Conservation (phyloP, 2,113 vertebrate species). For the Trinectes maculatus region DNA sequence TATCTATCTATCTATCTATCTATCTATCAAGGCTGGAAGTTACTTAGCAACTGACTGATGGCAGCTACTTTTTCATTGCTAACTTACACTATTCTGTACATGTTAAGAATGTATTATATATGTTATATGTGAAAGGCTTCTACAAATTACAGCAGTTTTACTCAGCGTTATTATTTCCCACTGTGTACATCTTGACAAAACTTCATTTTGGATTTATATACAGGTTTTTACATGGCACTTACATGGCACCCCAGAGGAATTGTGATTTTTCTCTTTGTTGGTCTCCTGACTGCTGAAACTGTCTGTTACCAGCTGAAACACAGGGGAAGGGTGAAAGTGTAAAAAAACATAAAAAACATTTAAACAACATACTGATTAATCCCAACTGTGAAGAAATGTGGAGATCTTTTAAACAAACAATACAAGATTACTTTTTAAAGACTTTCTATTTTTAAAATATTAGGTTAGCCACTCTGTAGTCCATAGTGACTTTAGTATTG, state of each 20-base stretch:
- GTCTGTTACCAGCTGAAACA: constrained; percentile 91
- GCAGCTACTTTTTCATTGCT: background rate
- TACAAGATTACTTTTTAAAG: too few species aligned
- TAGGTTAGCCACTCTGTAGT: too few species aligned
- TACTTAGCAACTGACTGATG: background rate
- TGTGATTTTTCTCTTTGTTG: constrained; percentile 97
- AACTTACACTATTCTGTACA: too few species aligned
- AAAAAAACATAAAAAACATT: too few species aligned
- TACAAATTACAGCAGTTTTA: too few species aligned
- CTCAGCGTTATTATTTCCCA: too few species aligned
- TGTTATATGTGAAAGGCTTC: too few species aligned
- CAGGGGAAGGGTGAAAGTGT: background rate
- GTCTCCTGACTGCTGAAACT: constrained; percentile 94
- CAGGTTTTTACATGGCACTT: constrained; percentile 74
- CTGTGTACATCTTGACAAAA: too few species aligned
- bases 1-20: too few species aligned
- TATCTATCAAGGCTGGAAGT: background rate
- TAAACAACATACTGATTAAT: background rate
- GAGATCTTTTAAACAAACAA: background rate
- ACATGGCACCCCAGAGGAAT: constrained; percentile 95
- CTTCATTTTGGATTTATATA: background rate
- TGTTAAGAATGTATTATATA: too few species aligned
- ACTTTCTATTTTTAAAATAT: too few species aligned
- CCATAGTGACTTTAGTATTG: too few species aligned
- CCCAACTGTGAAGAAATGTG: background rate